phyloP scores from a whole-genome alignment of 2,797 vertebrate species.

The Alexandromys oeconomus region DNA sequence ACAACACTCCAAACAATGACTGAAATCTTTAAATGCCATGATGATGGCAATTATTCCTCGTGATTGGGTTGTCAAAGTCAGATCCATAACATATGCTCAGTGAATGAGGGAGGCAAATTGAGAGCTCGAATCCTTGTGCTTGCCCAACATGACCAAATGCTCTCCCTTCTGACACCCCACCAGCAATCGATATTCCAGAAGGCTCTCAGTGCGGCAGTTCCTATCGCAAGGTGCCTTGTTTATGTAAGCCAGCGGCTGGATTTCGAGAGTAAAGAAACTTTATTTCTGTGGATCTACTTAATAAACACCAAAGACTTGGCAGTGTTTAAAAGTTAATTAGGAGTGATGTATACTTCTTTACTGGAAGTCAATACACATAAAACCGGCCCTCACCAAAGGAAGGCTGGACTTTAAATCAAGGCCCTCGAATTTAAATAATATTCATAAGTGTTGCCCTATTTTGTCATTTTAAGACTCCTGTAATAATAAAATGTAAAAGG shows the following conservation, averaged over 20 bases:
- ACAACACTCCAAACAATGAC: too few species aligned
- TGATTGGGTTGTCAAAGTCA: background rate
- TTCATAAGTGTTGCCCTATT: background rate
- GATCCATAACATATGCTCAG: background rate
- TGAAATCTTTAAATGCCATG: background rate
- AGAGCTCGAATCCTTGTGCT: fast-evolving
- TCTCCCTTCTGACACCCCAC: background rate
- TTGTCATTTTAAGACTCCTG: conserved; percentile 10
- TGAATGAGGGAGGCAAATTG: background rate
- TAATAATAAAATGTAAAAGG: background rate
- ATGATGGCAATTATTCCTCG: background rate
- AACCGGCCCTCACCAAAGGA: background rate
- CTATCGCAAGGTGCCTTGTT: background rate
- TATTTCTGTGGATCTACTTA: background rate
- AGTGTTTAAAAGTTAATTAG: conserved; percentile 50
- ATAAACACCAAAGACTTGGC: background rate
- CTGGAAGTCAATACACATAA: conserved; percentile 34
- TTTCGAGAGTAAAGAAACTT: background rate
- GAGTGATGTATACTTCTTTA: conserved; percentile 35
- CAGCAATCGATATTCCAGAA: too few species aligned
- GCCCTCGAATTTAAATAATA: conserved; percentile 40
- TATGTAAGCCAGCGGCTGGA: background rate
- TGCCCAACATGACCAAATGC: background rate
- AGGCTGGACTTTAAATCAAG: conserved; percentile 44
- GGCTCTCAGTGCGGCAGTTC: too few species aligned